phyloP scores from a whole-genome alignment of 2,797 vertebrate species.

The Tapirus indicus region DNA sequence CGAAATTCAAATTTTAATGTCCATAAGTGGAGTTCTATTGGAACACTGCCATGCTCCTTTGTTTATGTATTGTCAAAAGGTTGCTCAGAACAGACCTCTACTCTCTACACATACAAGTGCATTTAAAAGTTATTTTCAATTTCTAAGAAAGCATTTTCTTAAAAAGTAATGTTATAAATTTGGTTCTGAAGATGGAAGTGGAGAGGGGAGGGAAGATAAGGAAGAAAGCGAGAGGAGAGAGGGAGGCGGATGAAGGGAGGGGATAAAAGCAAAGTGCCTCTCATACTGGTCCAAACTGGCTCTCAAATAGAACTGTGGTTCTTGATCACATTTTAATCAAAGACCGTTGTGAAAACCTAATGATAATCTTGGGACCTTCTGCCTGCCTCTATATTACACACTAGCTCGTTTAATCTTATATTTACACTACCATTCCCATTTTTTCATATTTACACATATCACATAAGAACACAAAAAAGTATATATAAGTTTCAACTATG shows the following conservation, averaged over 20 bases:
- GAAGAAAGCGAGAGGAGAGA: not conserved
- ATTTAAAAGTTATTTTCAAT: constrained; percentile 46
- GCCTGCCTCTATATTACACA: not conserved
- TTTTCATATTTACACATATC: constrained; percentile 16
- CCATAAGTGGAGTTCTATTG: not conserved
- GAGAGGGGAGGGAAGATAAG: not conserved
- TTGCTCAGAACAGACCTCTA: not conserved
- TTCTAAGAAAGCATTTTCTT: not conserved
- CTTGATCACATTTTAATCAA: constrained; percentile 25
- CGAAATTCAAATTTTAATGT: constrained; percentile 26
- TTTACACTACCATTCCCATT: not conserved
- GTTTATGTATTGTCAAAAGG: not conserved
- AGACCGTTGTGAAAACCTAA: constrained; percentile 5
- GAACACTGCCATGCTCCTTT: not conserved
- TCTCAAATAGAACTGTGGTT: not conserved
- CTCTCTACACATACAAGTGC: not conserved
- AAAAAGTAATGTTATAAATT: not conserved
- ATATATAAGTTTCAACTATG: not conserved
- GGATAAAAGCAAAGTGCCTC: not conserved
- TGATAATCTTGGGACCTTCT: not conserved
- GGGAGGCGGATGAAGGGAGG: not conserved
- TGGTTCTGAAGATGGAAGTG: not conserved
- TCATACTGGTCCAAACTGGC: not conserved
- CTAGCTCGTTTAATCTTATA: not conserved
- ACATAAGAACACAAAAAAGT: constrained; percentile 10